Evolutionary conservation across 2,113 vertebrate genomes (phyloP).

Genomic region (Alces alces): DNA sequence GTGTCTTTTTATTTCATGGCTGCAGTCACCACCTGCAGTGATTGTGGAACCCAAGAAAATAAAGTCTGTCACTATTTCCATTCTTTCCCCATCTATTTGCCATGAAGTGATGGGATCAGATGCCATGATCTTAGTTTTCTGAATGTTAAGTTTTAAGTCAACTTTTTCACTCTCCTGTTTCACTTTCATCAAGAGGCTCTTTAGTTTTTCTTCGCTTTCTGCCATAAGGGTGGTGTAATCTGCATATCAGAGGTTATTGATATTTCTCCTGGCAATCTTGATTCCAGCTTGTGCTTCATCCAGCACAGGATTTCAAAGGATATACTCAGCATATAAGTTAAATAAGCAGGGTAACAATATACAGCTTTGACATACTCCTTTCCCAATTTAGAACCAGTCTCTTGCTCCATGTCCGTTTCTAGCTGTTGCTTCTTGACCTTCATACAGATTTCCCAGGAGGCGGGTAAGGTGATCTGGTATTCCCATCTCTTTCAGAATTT

Average conservation of each 20-base stretch:
- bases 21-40: neutral
- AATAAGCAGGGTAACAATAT: neutral
- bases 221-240: neutral
- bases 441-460: neutral
- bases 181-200: neutral
- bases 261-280: neutral
- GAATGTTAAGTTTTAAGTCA: neutral
- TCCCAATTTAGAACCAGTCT: neutral
- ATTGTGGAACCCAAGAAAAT: neutral
- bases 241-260: neutral
- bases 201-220: neutral
- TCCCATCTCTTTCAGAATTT: neutral
- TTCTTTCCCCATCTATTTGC: neutral
- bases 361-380: neutral
- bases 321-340: neutral
- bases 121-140: neutral
- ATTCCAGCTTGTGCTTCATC: neutral
- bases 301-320: neutral
- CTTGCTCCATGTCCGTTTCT: neutral
- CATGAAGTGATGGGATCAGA: neutral
- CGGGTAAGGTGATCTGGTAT: neutral
- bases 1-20: neutral
- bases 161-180: neutral
- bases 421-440: neutral
- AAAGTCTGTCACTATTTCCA: neutral